A percentile compares a stretch with the other conserved stretches of the same genome.
Conservation (phyloP, 1,140 invertebrate genomes). For the Bombus waltoni region DNA sequence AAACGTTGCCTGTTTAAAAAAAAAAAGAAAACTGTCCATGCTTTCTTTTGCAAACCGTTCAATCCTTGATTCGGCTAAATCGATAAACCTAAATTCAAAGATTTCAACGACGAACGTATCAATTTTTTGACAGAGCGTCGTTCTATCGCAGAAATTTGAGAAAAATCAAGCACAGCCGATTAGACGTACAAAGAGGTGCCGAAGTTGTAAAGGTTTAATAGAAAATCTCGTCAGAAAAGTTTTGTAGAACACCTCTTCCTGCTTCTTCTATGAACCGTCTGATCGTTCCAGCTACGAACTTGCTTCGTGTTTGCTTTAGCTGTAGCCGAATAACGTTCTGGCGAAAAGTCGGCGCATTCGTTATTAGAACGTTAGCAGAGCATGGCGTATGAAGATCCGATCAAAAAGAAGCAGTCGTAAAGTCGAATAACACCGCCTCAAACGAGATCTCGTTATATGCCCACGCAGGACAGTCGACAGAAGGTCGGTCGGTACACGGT, state of each 20-base stretch:
- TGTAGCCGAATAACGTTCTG: not conserved
- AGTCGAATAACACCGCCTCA: slow-evolving; percentile 3
- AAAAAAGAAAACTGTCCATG: too few relatives aligned
- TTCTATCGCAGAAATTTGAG: not conserved
- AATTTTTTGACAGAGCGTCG: too few relatives aligned
- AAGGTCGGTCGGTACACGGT: slow-evolving; percentile 37
- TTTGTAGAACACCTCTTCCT: too few relatives aligned
- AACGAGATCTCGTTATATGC: slow-evolving; percentile 39
- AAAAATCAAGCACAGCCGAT: not conserved
- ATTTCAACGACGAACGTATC: too few relatives aligned
- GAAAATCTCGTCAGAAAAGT: not conserved
- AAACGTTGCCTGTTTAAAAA: not conserved
- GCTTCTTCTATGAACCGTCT: not conserved
- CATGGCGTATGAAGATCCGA: slow-evolving; percentile 3
- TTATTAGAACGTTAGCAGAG: not conserved
- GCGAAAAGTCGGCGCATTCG: not conserved
- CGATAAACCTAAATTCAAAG: too few relatives aligned
- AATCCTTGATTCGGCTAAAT: too few relatives aligned
- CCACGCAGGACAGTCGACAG: slow-evolving; percentile 4
- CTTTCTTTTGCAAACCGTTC: not conserved
- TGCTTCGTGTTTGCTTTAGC: not conserved
- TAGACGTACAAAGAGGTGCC: not conserved
- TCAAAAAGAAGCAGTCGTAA: slow-evolving; percentile 20
- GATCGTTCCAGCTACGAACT: not conserved
- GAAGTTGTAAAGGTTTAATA: not conserved